These are phyloP conservation scores for Aurelia sp. DNA, from an alignment of 30 jellyfish, hydroid and myxozoan species.

Conservation along the genomic window DNA sequence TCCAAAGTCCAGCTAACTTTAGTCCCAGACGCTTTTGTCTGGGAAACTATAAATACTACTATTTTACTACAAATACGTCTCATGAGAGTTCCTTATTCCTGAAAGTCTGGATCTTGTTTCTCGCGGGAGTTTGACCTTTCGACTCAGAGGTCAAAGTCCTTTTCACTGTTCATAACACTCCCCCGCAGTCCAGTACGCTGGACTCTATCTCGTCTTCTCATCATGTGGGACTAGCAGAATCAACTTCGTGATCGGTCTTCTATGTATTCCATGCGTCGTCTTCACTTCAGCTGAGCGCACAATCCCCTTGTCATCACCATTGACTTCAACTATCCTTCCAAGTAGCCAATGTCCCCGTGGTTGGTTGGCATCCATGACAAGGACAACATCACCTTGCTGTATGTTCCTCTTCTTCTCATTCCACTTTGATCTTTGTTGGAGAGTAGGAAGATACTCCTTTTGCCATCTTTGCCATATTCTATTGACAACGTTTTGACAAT, in stretches of 20 bases:
- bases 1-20: too few species aligned
- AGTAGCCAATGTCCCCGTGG: conserved; percentile 48
- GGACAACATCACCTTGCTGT: conserved; percentile 24
- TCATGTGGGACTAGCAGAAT: conserved; percentile 31
- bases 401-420: conserved; percentile 30
- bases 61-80: too few species aligned
- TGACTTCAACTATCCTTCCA: conserved; percentile 31
- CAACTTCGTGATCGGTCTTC: conserved; percentile 36
- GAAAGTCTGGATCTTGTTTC: too few species aligned
- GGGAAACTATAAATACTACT: too few species aligned
- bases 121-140: too few species aligned
- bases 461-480: neutral
- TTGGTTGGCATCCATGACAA: conserved; percentile 31
- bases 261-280: conserved; percentile 7
- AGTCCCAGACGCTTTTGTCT: too few species aligned
- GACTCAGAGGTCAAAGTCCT: too few species aligned
- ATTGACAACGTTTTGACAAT: conserved; percentile 14
- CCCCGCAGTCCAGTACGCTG: conserved; percentile 57
- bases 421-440: conserved; percentile 46
- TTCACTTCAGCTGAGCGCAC: conserved; percentile 34
- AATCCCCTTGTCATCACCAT: conserved; percentile 33
- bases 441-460: neutral
- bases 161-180: conserved; percentile 19
- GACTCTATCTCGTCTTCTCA: conserved; percentile 46
- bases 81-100: too few species aligned